phyloP scores from a whole-genome alignment of 2,888 invertebrate species.

The Brenthis hecate region DNA sequence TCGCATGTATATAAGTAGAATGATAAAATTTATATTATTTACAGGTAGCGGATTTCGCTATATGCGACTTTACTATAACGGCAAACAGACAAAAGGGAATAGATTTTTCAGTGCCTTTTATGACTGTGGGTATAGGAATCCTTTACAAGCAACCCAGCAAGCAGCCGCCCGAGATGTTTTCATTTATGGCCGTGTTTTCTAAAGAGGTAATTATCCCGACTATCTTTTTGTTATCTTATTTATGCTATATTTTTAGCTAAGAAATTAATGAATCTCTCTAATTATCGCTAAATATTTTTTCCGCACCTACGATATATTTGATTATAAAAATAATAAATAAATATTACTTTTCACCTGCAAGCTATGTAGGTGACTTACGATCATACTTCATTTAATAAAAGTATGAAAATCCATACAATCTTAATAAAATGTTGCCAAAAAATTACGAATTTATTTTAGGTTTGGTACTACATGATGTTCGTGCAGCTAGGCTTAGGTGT shows the following conservation, averaged over 20 bases:
- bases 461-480: conserved; percentile 92
- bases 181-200: conserved; percentile 95
- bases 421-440: too few relatives aligned
- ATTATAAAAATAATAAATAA: too few relatives aligned
- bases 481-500: conserved; percentile 90
- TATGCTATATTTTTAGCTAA: too few relatives aligned
- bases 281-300: too few relatives aligned
- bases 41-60: conserved; percentile 93
- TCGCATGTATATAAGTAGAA: neutral
- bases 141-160: conserved; percentile 93
- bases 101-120: conserved; percentile 97
- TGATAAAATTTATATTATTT: conserved; percentile 12
- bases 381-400: too few relatives aligned
- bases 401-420: too few relatives aligned
- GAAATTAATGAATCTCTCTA: too few relatives aligned
- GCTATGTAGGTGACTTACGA: too few relatives aligned
- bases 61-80: conserved; percentile 95
- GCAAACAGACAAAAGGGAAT: conserved; percentile 93
- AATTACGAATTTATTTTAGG: conserved; percentile 60
- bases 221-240: conserved; percentile 3
- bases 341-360: too few relatives aligned
- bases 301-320: too few relatives aligned
- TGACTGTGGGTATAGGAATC: conserved; percentile 95
- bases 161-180: conserved; percentile 93
- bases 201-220: conserved; percentile 73